A percentile compares a stretch with the other conserved stretches of the same genome.
Conservation (phyloP, 2,888 invertebrate species). For the Netelia melanura region DNA sequence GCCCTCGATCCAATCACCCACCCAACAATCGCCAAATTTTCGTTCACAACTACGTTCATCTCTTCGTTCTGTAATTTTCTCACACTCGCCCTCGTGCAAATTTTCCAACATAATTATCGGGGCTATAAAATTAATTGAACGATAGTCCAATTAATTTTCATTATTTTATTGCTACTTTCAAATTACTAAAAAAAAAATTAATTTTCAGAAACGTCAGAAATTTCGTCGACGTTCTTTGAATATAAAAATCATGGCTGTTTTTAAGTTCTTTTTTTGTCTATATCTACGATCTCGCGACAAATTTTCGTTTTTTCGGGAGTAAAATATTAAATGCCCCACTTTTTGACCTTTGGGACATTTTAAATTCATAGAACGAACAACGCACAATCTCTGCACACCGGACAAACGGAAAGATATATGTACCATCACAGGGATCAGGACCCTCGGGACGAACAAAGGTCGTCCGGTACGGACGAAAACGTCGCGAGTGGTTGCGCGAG, state of each 20-base stretch:
- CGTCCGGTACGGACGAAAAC: slow-evolving; percentile 16
- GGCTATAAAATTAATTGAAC: too few relatives aligned
- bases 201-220: too few relatives aligned
- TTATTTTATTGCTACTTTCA: not conserved
- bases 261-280: not conserved
- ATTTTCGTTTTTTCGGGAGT: not conserved
- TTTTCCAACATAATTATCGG: not conserved
- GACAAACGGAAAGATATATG: not conserved
- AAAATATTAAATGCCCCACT: slow-evolving; percentile 7
- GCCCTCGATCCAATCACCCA: slow-evolving; percentile 5
- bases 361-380: slow-evolving; percentile 10
- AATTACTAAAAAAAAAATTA: not conserved
- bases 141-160: not conserved
- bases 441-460: slow-evolving; percentile 29
- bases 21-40: not conserved
- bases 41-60: slow-evolving; percentile 8
- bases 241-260: not conserved
- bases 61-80: slow-evolving; percentile 4
- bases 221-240: too few relatives aligned
- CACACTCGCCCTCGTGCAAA: not conserved
- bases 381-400: not conserved
- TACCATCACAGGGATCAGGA: not conserved
- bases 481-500: not conserved
- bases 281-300: not conserved
- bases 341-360: slow-evolving; percentile 15